phyloP scores from a whole-genome alignment of 2,797 vertebrate genomes.

The Perodicticus potto region DNA sequence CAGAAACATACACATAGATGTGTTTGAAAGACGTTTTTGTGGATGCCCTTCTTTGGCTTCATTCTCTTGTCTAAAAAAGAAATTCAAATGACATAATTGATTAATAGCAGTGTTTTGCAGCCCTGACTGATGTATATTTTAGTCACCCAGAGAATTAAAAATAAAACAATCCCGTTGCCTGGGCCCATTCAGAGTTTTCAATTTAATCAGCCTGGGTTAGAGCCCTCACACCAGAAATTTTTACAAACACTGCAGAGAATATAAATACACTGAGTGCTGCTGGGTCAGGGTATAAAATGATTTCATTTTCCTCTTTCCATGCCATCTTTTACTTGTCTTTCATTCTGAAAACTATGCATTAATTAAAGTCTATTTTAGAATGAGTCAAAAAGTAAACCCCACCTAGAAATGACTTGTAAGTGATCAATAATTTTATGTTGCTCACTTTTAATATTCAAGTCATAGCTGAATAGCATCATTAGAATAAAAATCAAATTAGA shows the following conservation, averaged over 20 bases:
- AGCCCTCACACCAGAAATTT: background rate
- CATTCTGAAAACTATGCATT: slow-evolving; percentile 27
- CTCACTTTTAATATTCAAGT: slow-evolving; percentile 79
- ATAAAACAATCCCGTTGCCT: background rate
- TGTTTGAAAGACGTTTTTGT: slow-evolving; percentile 26
- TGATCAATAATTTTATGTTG: slow-evolving; percentile 86
- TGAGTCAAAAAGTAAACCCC: slow-evolving; percentile 80
- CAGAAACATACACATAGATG: slow-evolving; percentile 20
- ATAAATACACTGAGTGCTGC: background rate
- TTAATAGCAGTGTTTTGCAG: background rate
- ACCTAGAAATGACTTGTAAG: slow-evolving; percentile 83
- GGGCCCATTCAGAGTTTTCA: background rate
- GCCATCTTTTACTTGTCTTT: background rate
- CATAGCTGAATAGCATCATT: slow-evolving; percentile 82
- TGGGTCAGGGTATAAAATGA: background rate
- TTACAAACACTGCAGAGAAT: background rate
- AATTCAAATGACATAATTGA: background rate
- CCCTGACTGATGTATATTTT: background rate
- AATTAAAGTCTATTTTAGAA: slow-evolving; percentile 81
- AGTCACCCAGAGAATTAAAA: background rate
- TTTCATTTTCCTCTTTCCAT: background rate
- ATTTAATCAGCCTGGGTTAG: background rate
- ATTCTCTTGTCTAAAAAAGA: background rate
- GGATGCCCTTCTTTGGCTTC: background rate
- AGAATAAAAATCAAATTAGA: slow-evolving; percentile 86